Base-by-base conservation (phyloP, 2,888 invertebrate genomes). In the Megastigmus dorsalis region DNA sequence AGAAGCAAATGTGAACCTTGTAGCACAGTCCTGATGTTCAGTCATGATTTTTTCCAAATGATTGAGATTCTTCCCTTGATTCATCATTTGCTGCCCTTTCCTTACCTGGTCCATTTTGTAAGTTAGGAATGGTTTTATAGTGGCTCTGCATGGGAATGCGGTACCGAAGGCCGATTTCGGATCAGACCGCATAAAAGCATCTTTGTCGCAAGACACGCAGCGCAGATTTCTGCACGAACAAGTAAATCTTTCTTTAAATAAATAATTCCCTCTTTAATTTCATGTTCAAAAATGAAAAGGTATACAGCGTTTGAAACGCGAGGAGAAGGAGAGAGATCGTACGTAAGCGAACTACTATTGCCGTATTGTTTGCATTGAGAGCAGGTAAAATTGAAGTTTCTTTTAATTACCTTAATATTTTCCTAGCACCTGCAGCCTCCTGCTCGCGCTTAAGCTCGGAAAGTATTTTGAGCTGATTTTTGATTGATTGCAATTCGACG, bases 121-220 rank as follows among this genome's bases (percentile, higher is more conserved):
- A 26, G 92, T 92, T 30, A 94, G 89, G 80, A 93, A 92, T 0
- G 95, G 94, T 76, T 91, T 93, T 88, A 94, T 90, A 43, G 92
- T 92, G 33, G 89, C 87, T 0, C 88, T 88, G 0, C 91, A 90
- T 0, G 92, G 91, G 77, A 60, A 52, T 93, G 91, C 88, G 41
- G 90, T 84, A 30, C 88, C 86, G 0, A 91, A 90, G 52, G 88
- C 84, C 0, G 89, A 82, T 26, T 89, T 85, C 43, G 91, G 89
- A 15, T 92, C 90, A 83, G 90, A 91, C 23, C 89, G 88, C 94
- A 95, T 95, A 3, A 93, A 91, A 1, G 92, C 94, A 28, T 92
- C 91, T 38, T 93, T 93, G 80, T 95, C 93, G 82, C 95, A 95
- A 0, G 94, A 94, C 81, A 95, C 90, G 82, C 95, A 95, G 79